Conservation (phyloP, 2,888 invertebrate genomes). For the Oasisia sp. region DNA sequence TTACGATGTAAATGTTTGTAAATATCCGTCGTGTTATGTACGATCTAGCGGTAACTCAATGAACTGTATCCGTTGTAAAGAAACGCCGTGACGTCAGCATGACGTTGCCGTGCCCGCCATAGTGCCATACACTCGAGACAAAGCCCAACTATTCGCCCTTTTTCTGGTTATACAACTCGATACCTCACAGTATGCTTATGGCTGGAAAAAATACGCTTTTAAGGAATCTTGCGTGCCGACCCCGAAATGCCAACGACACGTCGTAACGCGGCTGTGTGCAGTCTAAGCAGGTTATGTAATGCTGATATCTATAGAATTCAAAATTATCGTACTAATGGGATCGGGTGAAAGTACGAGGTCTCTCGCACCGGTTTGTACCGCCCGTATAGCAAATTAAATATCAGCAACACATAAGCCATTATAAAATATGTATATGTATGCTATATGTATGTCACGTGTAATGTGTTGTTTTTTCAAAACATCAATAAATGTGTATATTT, state of each 20-base stretch:
- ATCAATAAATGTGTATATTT: constrained; percentile 17
- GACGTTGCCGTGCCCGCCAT: neutral
- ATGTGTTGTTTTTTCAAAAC: neutral
- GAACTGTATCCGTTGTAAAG: too few species aligned
- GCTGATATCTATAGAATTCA: neutral
- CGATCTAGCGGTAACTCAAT: too few species aligned
- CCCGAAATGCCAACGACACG: neutral
- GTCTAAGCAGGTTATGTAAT: neutral
- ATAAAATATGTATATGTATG: neutral
- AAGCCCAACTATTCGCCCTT: neutral
- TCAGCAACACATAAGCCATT: neutral
- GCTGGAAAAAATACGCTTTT: neutral
- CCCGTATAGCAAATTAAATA: neutral
- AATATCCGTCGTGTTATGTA: neutral
- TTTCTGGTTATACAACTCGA: neutral
- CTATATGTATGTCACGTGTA: neutral
- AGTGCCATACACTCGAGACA: neutral
- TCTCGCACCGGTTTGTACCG: neutral
- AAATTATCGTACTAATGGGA: neutral
- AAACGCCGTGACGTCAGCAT: neutral
- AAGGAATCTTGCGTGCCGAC: neutral
- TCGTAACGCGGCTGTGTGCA: neutral
- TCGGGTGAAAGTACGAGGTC: neutral
- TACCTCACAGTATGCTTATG: neutral
- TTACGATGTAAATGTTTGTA: neutral